phyloP scores from a whole-genome alignment of 2,797 vertebrate species.

The Scarus forsteni region DNA sequence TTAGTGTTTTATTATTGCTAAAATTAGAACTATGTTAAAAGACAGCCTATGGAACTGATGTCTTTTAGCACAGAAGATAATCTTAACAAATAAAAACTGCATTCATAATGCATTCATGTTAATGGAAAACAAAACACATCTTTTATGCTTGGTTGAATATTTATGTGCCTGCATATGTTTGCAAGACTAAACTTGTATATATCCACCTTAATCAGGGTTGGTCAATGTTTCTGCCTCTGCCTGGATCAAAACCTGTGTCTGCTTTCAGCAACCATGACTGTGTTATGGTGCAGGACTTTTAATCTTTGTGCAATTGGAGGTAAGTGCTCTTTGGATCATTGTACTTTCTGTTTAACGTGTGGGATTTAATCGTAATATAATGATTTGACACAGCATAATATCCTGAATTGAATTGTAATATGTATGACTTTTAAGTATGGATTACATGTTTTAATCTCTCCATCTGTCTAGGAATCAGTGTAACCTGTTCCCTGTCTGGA shows the following conservation, averaged over 20 bases:
- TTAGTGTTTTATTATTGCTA: too few relatives aligned
- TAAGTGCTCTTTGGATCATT: constrained; percentile 20
- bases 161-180: too few relatives aligned
- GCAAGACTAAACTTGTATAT: too few relatives aligned
- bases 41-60: too few relatives aligned
- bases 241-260: constrained; percentile 9
- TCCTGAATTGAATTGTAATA: constrained; percentile 20
- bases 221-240: constrained; percentile 21
- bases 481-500: constrained; percentile 13
- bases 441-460: constrained; percentile 37
- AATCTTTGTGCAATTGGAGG: constrained; percentile 44
- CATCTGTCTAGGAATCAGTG: neutral
- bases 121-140: too few relatives aligned
- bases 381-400: constrained; percentile 15
- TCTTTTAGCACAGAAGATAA: too few relatives aligned
- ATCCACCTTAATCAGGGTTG: constrained; percentile 16
- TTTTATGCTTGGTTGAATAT: too few relatives aligned
- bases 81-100: too few relatives aligned
- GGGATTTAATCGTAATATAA: constrained; percentile 28
- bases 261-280: constrained; percentile 42
- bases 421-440: constrained; percentile 25
- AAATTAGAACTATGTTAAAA: too few relatives aligned
- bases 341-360: constrained; percentile 16
- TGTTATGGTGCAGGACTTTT: constrained; percentile 11
- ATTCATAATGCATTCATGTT: too few relatives aligned